These are phyloP conservation scores for Peucedramus taeniatus DNA, from an alignment of 2,113 vertebrate species.

Conservation along the genomic window DNA sequence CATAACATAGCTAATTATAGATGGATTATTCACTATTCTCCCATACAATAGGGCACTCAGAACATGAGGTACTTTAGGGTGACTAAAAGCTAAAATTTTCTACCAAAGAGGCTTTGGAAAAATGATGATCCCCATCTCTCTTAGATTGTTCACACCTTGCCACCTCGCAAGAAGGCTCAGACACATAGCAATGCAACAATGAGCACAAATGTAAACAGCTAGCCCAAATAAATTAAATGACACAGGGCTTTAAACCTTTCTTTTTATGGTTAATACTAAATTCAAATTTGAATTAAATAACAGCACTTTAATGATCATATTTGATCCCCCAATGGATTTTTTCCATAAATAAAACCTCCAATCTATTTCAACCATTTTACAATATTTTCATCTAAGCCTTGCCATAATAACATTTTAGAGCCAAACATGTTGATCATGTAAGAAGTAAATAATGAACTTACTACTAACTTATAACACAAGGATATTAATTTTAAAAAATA, in stretches of 20 bases:
- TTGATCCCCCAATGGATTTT: background rate
- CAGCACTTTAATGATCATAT: background rate
- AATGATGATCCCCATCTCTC: accelerated
- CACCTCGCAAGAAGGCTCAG: background rate
- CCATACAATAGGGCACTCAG: background rate
- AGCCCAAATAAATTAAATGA: background rate
- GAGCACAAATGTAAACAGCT: background rate
- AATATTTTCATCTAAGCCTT: background rate
- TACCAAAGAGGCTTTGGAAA: background rate
- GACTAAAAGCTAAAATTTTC: background rate
- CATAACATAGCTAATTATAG: background rate
- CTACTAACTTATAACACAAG: background rate
- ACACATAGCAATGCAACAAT: background rate
- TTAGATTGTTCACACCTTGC: background rate
- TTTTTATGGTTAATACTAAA: background rate
- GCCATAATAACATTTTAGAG: background rate
- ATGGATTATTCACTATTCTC: background rate
- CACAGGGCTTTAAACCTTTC: background rate
- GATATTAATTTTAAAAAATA: background rate
- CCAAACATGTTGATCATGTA: background rate
- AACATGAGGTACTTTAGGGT: background rate
- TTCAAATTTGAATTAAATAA: background rate
- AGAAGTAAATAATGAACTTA: background rate
- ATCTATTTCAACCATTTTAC: background rate
- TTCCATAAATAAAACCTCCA: background rate